Evolutionary conservation across 2,797 vertebrate species (phyloP).

Genomic region (Enteromius radiatus): DNA sequence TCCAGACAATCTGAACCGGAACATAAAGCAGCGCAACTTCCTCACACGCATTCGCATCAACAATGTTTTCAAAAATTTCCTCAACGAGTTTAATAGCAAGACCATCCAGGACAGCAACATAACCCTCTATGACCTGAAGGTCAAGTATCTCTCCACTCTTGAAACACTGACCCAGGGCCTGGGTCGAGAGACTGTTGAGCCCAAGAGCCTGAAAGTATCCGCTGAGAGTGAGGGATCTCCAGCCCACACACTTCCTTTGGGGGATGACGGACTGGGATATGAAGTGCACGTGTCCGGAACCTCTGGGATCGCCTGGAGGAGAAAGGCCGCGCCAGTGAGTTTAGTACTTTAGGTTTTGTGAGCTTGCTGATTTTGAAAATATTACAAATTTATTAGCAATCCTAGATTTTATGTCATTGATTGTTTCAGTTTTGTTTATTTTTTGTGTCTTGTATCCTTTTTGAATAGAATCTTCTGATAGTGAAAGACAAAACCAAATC

Average conservation of each 20-base stretch:
- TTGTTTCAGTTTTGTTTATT: not conserved
- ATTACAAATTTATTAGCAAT: not conserved
- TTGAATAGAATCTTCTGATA: constrained; percentile 70
- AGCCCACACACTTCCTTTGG: constrained; percentile 17
- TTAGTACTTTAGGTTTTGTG: not conserved
- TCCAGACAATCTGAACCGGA: constrained; percentile 89
- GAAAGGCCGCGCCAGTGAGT: constrained; percentile 83
- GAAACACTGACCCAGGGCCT: constrained; percentile 89
- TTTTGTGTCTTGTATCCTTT: not conserved
- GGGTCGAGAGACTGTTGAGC: constrained; percentile 87
- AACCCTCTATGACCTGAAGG: constrained; percentile 90
- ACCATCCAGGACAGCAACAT: constrained; percentile 92
- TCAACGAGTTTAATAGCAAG: constrained; percentile 93
- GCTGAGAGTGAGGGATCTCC: constrained; percentile 83
- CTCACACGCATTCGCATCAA: constrained; percentile 94
- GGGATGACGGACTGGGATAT: constrained; percentile 69
- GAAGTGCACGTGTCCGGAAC: constrained; percentile 90
- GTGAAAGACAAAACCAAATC: constrained; percentile 86
- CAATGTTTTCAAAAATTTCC: constrained; percentile 97
- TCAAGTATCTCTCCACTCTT: constrained; percentile 95
- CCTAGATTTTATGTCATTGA: not conserved
- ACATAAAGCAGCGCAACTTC: constrained; percentile 92
- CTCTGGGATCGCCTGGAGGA: constrained; percentile 89
- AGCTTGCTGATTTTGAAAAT: not conserved
- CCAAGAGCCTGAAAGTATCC: constrained; percentile 76